phyloP scores from a whole-genome alignment of 1,140 invertebrate genomes.

The Zaprionus vittiger region DNA sequence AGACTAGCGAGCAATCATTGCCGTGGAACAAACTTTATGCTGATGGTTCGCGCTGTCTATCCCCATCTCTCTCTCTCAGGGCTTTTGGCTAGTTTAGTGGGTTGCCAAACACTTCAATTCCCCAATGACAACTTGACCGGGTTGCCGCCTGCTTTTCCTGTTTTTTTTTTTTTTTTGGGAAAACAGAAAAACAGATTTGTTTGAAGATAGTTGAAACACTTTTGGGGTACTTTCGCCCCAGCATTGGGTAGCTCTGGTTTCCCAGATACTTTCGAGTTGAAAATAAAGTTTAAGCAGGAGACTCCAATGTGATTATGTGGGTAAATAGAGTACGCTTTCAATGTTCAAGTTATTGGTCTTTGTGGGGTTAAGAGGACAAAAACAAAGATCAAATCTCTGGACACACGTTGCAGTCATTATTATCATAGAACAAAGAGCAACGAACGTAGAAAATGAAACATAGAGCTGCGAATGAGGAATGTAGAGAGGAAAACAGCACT shows the following conservation, averaged over 20 bases:
- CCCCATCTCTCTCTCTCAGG: neutral
- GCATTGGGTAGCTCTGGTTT: slow-evolving; percentile 1
- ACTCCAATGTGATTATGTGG: slow-evolving; percentile 1
- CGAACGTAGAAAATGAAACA: neutral
- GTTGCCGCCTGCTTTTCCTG: neutral
- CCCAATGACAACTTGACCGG: slow-evolving; percentile 36
- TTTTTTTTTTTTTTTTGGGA: neutral
- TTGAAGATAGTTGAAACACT: slow-evolving; percentile 23
- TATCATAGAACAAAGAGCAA: neutral
- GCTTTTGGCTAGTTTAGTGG: slow-evolving; percentile 22
- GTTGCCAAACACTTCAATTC: slow-evolving; percentile 36
- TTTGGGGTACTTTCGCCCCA: slow-evolving; percentile 1
- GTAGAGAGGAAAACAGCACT: too few species aligned
- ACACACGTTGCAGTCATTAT: neutral
- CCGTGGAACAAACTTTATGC: slow-evolving; percentile 18
- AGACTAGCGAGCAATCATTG: neutral
- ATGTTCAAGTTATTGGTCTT: slow-evolving; percentile 2
- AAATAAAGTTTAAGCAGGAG: slow-evolving; percentile 12
- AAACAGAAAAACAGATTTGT: slow-evolving; percentile 18
- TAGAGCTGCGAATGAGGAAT: too few species aligned
- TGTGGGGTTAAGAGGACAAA: neutral
- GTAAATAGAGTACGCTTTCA: slow-evolving; percentile 1
- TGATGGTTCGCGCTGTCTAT: slow-evolving; percentile 7
- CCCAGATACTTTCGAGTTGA: neutral
- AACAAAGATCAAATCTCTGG: slow-evolving; percentile 5